A percentile compares a stretch with the other conserved stretches of the same genome.
Evolutionary conservation across 2,113 vertebrate genomes (phyloP).

Genomic region (Cyphotilapia sp.): DNA sequence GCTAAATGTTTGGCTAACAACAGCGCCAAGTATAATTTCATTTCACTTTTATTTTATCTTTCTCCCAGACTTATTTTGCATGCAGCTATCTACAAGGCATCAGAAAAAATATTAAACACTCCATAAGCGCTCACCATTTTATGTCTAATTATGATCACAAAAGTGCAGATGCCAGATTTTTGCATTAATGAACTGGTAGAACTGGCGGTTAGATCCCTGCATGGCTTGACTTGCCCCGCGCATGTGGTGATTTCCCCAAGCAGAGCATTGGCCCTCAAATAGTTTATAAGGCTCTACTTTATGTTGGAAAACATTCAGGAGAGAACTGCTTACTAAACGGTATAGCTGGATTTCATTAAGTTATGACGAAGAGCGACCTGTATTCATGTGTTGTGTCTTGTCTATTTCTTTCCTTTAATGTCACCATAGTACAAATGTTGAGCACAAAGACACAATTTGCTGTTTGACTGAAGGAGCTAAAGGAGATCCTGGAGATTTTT

Average conservation of each 20-base stretch:
- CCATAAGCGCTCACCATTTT: not conserved
- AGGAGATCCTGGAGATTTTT: not conserved
- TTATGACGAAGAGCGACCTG: not conserved
- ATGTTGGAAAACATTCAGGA: not conserved
- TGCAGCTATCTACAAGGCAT: not conserved
- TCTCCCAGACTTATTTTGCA: not conserved
- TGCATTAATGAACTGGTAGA: not conserved
- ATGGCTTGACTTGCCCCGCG: accelerated
- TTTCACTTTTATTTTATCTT: not conserved
- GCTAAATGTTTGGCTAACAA: not conserved
- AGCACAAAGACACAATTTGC: not conserved
- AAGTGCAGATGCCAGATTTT: not conserved
- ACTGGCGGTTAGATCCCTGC: not conserved
- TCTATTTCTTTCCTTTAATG: not conserved
- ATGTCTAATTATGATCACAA: not conserved
- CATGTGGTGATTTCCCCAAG: not conserved
- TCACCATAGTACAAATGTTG: not conserved
- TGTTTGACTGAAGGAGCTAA: not conserved
- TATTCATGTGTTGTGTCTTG: not conserved
- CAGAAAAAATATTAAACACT: not conserved
- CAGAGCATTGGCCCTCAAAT: not conserved
- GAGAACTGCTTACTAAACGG: not conserved
- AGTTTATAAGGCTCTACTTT: not conserved
- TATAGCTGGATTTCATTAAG: not conserved
- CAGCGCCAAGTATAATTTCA: not conserved